A percentile compares a stretch with the other conserved stretches of the same genome.
Evolutionary conservation across 2,888 invertebrate species (phyloP).

Genomic region (Tetragnatha montana): DNA sequence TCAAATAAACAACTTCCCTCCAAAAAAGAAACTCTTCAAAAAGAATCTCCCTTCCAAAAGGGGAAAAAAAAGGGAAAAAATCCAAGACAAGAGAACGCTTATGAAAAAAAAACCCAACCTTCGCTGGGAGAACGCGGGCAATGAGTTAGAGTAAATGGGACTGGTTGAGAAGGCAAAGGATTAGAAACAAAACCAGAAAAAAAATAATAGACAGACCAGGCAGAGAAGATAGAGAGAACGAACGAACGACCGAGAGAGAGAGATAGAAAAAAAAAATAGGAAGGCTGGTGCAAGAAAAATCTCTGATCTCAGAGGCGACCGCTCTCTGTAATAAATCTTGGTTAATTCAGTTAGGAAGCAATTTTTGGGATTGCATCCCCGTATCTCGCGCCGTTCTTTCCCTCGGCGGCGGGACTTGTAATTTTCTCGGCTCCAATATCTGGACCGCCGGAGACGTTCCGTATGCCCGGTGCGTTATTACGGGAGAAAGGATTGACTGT

Average conservation of each 20-base stretch:
- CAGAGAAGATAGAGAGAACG: conserved; percentile 17
- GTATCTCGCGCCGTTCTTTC: conserved; percentile 24
- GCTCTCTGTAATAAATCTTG: conserved; percentile 70
- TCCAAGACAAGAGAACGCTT: conserved; percentile 1
- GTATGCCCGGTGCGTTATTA: background rate
- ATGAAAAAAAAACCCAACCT: conserved; percentile 40
- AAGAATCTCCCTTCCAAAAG: background rate
- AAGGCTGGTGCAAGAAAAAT: conserved; percentile 59
- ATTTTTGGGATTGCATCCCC: conserved; percentile 69
- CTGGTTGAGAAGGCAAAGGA: conserved; percentile 62
- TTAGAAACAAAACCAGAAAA: conserved; percentile 45
- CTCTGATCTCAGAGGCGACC: conserved; percentile 68
- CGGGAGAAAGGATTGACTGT: background rate
- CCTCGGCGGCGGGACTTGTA: conserved; percentile 45
- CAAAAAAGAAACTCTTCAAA: background rate
- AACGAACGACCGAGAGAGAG: conserved; percentile 7
- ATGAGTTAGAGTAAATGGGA: conserved; percentile 66
- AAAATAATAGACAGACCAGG: conserved; percentile 14
- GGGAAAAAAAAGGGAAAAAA: conserved; percentile 13
- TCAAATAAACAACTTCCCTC: conserved; percentile 27
- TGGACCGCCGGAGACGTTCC: background rate
- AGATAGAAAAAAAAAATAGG: conserved; percentile 5
- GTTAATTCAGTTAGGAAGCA: conserved; percentile 71
- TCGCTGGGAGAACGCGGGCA: conserved; percentile 52
- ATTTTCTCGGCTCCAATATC: conserved; percentile 65